Conservation (phyloP, 2,113 vertebrate genomes). For the Cottus gobio region DNA sequence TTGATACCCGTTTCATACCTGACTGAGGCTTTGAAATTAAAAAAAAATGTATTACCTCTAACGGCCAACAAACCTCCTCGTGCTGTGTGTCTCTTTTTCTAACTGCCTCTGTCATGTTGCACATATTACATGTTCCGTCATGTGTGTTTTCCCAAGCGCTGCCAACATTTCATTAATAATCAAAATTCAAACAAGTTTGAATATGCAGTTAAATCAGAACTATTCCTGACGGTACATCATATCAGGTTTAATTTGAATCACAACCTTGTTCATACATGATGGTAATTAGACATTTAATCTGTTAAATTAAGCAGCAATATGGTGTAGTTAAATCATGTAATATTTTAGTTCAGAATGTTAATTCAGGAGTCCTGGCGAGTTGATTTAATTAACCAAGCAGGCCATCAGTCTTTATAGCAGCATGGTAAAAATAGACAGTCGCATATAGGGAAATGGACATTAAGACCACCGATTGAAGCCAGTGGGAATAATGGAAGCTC, state of each 20-base stretch:
- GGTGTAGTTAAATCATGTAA: not conserved
- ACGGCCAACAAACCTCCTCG: not conserved
- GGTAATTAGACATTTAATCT: not conserved
- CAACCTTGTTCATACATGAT: not conserved
- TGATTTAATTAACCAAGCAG: not conserved
- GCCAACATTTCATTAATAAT: not conserved
- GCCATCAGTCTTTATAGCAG: not conserved
- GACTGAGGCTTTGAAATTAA: constrained; percentile 21
- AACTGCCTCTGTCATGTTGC: constrained; percentile 3
- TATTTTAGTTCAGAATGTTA: not conserved
- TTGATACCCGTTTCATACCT: constrained; percentile 27
- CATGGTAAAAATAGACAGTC: not conserved
- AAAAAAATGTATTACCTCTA: constrained; percentile 30
- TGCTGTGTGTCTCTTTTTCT: not conserved
- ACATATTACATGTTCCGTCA: not conserved
- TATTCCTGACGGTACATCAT: not conserved
- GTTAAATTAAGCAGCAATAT: constrained; percentile 14
- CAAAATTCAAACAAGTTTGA: not conserved
- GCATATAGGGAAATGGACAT: constrained; percentile 5
- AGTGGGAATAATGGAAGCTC: constrained; percentile 4
- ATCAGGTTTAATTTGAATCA: not conserved
- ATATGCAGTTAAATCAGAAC: not conserved
- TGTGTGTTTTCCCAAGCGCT: not conserved
- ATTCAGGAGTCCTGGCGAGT: not conserved
- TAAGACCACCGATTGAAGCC: not conserved